Percentiles rank a stretch among this genome's conserved stretches.
Evolutionary conservation across 2,797 vertebrate genomes (phyloP).

Genomic region (Neosilurus hyrtlii): DNA sequence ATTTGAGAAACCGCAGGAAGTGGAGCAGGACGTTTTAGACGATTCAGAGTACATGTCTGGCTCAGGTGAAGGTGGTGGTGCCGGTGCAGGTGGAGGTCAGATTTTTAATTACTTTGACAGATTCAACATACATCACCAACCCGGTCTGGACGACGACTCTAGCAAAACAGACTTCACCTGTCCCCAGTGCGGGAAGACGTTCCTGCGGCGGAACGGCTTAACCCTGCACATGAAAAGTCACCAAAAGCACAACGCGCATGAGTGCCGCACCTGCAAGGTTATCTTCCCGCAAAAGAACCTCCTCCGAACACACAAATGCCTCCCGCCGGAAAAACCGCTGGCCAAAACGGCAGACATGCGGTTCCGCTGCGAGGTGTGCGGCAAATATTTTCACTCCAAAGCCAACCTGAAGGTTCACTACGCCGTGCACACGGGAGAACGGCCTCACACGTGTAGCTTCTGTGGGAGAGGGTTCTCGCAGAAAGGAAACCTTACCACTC

Average conservation of each 20-base stretch:
- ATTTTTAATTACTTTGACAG: constrained; percentile 42
- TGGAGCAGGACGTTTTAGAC: neutral
- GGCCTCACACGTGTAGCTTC: constrained; percentile 66
- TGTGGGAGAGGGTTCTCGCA: constrained; percentile 72
- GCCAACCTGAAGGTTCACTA: constrained; percentile 68
- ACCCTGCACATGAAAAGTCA: constrained; percentile 68
- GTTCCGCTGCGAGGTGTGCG: constrained; percentile 63
- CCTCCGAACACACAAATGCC: constrained; percentile 61
- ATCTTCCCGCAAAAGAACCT: constrained; percentile 57
- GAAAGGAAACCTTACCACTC: constrained; percentile 73
- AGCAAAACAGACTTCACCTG: constrained; percentile 55
- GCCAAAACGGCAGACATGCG: constrained; percentile 8
- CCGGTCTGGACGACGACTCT: constrained; percentile 23
- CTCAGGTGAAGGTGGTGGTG: constrained; percentile 23
- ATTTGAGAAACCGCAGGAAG: neutral
- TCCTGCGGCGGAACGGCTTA: constrained; percentile 63
- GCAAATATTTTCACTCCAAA: constrained; percentile 65
- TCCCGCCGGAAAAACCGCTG: constrained; percentile 27
- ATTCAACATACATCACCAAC: constrained; percentile 18
- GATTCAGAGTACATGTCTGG: neutral
- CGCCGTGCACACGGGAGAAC: constrained; percentile 73
- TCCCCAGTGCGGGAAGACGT: constrained; percentile 60
- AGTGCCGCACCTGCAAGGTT: constrained; percentile 64
- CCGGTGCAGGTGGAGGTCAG: neutral
- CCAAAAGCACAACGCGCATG: constrained; percentile 54